Evolutionary conservation across 2,113 vertebrate genomes (phyloP).

Genomic region (Candoia aspera): DNA sequence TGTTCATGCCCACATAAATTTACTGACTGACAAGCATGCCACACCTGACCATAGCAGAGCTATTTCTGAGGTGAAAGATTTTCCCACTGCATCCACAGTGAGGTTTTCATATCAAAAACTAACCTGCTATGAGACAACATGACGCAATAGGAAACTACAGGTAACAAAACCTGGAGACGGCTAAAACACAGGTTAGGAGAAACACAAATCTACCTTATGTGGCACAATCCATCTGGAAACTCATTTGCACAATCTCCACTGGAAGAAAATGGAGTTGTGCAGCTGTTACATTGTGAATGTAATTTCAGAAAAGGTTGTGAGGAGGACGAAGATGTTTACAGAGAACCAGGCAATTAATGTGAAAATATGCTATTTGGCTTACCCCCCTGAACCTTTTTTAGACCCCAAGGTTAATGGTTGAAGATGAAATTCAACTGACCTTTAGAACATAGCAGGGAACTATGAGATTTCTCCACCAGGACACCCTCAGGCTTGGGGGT

Average conservation of each 20-base stretch:
- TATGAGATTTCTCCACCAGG: slow-evolving; percentile 49
- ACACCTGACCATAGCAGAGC: not conserved
- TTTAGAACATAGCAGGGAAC: slow-evolving; percentile 44
- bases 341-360: too few species aligned
- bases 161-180: not conserved
- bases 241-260: not conserved
- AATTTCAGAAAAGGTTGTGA: not conserved
- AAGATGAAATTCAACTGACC: slow-evolving; percentile 30
- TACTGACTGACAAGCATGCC: not conserved
- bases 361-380: not conserved
- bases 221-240: not conserved
- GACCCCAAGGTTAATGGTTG: not conserved
- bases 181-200: not conserved
- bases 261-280: not conserved
- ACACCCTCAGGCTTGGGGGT: slow-evolving; percentile 37
- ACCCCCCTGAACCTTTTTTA: not conserved
- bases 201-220: not conserved
- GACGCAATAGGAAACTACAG: not conserved
- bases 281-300: not conserved
- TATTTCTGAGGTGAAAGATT: not conserved
- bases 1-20: not conserved
- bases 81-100: not conserved
- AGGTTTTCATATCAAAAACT: not conserved
- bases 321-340: too few species aligned
- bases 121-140: too few species aligned